A percentile compares a stretch with the other conserved stretches of the same genome.
Conservation (phyloP, 1,140 invertebrate species). For the Anastatus disparis region DNA sequence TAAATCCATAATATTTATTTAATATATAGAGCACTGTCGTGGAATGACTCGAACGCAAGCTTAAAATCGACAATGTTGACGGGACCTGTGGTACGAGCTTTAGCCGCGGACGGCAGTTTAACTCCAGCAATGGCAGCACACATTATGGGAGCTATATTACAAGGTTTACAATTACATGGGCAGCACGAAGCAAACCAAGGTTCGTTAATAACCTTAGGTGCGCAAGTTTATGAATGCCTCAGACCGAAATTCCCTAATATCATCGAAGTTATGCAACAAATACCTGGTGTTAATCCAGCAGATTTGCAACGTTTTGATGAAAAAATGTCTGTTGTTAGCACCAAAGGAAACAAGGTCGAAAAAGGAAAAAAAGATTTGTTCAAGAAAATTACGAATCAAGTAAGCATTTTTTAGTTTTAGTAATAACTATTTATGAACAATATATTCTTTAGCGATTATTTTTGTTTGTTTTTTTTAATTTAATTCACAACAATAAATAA, state of each 20-base stretch:
- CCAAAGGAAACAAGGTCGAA: conserved; percentile 82
- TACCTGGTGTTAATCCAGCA: conserved; percentile 80
- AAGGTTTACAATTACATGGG: conserved; percentile 80
- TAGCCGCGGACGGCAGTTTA: conserved; percentile 71
- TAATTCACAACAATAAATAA: no score
- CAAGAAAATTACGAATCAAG: conserved; percentile 85
- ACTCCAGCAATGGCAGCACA: conserved; percentile 74
- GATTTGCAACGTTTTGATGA: conserved; percentile 87
- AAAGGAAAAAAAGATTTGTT: conserved; percentile 91
- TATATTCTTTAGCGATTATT: no score
- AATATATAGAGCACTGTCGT: conserved; percentile 79
- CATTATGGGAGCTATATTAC: conserved; percentile 79
- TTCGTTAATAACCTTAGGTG: conserved; percentile 74
- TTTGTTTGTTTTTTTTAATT: no score
- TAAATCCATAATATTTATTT: no score
- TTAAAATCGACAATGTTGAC: conserved; percentile 79
- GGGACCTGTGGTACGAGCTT: conserved; percentile 72
- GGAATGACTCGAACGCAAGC: conserved; percentile 85
- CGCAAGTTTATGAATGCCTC: conserved; percentile 84
- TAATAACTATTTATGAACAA: background rate
- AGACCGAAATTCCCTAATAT: conserved; percentile 79
- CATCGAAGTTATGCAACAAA: conserved; percentile 76
- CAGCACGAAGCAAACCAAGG: conserved; percentile 87
- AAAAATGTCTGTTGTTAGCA: conserved; percentile 76
- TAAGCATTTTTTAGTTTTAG: conserved; percentile 59